A percentile compares a stretch with the other conserved stretches of the same genome.
These are phyloP conservation scores for Ischnus inquisitorius DNA, from an alignment of 2,888 invertebrate genomes.

Conservation along the genomic window DNA sequence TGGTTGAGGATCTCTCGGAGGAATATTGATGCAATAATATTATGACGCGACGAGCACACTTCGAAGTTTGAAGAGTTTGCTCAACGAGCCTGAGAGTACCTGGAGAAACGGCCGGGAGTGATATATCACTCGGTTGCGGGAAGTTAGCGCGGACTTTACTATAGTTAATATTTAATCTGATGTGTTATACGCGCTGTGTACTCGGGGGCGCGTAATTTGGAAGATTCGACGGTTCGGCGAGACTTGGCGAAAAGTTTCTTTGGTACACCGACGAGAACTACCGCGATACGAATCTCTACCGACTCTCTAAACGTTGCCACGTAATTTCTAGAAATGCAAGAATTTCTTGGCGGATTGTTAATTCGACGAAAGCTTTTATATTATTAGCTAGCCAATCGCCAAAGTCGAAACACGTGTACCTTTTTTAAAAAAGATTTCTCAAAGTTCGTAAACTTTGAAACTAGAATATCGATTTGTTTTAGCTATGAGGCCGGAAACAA, in stretches of 20 bases:
- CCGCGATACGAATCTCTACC: neutral
- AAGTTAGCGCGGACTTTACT: neutral
- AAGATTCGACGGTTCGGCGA: neutral
- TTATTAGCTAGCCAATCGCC: too few species aligned
- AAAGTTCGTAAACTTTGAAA: too few species aligned
- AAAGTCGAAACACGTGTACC: too few species aligned
- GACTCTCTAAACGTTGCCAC: neutral
- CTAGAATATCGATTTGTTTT: neutral
- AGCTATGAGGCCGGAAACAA: neutral
- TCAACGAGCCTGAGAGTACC: neutral
- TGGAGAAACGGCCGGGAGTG: neutral
- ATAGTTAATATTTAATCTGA: constrained; percentile 16
- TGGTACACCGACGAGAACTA: neutral
- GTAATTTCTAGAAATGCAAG: neutral
- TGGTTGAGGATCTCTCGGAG: neutral
- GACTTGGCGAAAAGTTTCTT: neutral
- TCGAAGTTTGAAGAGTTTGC: constrained; percentile 1
- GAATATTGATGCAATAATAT: neutral
- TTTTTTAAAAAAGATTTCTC: too few species aligned
- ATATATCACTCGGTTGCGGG: neutral
- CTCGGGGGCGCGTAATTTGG: neutral
- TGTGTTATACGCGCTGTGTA: neutral
- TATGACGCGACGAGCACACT: constrained; percentile 11
- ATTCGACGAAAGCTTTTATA: too few species aligned
- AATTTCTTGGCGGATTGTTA: too few species aligned